Evolutionary conservation across 1,140 invertebrate species (phyloP), one percentile per base, ranked within the genome.

Genomic region (Scaptomyza graminum): DNA sequence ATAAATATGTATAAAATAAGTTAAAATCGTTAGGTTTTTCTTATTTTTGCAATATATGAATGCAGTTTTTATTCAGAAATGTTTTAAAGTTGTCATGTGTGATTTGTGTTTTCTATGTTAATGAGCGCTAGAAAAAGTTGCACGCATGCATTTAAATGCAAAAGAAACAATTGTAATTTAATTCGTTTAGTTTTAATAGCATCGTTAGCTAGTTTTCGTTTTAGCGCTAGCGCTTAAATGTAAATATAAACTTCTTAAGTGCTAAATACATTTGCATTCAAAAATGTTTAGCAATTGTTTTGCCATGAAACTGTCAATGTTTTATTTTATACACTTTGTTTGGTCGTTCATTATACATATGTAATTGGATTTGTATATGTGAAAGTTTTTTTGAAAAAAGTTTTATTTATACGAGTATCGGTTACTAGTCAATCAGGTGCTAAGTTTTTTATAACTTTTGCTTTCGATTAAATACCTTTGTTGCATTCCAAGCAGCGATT

Each of bases 11-110:
- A 12, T 75, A 88, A 43, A n/a, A 16, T 65, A 50, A 85, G 50
- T 78, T 7, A 71, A 76, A 60, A 43, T 52, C 46, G 46, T 34
- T 50, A 61, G 9, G 9, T 1, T 25, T 34, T 34, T 34, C n/a
- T 43, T 74, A 56, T 76, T 18, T 63, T 63, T 77, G 85, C 66
- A 85, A 71, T 81, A 85, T 74, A 68, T 73, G 37, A 55, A 76
- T 88, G 82, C 74, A 55, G 62, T 79, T 84, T 82, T 87, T 88
- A 87, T 87, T 87, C 54, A 74, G 75, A 87, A 87, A 88, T 76
- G 49, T 76, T 87, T 34, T 55, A 74, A 77, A 85, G 69, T 77
- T 82, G 52, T 56, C 41, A 12, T 34, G 43, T 65, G 52, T 74
- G 50, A 74, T 76, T 49, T 9, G 31, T 34, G 56, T 49, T 55